Conservation (phyloP, 1,140 invertebrate genomes). For the Augochlora pura region DNA sequence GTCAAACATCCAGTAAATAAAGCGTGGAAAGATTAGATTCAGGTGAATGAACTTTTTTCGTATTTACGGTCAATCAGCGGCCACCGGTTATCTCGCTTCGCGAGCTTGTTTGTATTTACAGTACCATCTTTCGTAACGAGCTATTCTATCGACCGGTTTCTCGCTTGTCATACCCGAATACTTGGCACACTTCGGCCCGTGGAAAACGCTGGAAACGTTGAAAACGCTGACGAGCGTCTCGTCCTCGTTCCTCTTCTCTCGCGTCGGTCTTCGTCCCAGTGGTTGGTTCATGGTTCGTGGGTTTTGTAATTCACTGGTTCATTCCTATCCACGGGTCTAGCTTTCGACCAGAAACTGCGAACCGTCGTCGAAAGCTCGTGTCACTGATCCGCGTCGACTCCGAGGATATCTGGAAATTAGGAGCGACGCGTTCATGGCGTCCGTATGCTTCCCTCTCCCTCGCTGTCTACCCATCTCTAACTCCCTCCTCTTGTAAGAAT, state of each 20-base stretch:
- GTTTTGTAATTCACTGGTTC: neutral
- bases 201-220: neutral
- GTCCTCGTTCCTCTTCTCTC: neutral
- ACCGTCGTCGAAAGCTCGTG: too few species aligned
- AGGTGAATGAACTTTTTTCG: neutral
- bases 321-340: neutral
- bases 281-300: neutral
- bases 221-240: neutral
- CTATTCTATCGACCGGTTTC: slow-evolving; percentile 44
- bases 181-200: slow-evolving; percentile 15
- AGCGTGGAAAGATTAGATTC: neutral
- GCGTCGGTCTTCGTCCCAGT: neutral
- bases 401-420: neutral
- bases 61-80: neutral
- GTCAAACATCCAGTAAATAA: neutral
- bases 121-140: slow-evolving; percentile 24
- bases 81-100: neutral
- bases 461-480: too few species aligned
- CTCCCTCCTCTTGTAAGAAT: too few species aligned
- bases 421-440: neutral
- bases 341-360: neutral
- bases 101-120: slow-evolving; percentile 5
- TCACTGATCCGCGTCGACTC: neutral
- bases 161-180: slow-evolving; percentile 30
- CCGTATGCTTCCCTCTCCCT: too few species aligned